Conservation (phyloP, 1,140 invertebrate genomes). For the Cardiocondyla obscurior region DNA sequence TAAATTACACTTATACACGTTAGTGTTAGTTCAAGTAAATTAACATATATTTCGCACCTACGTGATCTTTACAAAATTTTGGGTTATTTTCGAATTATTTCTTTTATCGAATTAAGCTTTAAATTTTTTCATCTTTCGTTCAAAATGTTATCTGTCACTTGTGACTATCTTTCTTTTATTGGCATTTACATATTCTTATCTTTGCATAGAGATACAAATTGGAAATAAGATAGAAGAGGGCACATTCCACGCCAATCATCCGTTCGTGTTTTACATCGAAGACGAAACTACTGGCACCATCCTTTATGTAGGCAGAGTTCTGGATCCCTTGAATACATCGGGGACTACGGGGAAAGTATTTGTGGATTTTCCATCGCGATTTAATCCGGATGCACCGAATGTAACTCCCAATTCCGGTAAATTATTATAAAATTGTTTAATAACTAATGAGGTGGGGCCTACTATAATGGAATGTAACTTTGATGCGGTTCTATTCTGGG, state of each 20-base stretch:
- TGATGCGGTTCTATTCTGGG: not conserved
- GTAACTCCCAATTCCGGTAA: conserved; percentile 38
- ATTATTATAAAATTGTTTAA: conserved; percentile 22
- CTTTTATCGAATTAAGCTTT: not conserved
- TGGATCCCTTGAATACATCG: conserved; percentile 83
- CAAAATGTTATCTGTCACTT: too few species aligned
- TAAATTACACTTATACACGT: too few species aligned
- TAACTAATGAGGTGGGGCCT: conserved; percentile 4
- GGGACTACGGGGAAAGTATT: conserved; percentile 32
- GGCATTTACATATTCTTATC: not conserved
- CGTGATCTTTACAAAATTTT: not conserved
- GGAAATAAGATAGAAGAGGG: conserved; percentile 89
- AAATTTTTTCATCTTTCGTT: too few species aligned
- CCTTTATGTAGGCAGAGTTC: conserved; percentile 89
- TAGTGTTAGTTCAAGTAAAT: too few species aligned
- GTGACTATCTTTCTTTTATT: not conserved
- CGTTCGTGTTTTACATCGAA: conserved; percentile 92
- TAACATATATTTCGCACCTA: not conserved
- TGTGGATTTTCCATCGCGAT: conserved; percentile 1
- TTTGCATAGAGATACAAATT: conserved; percentile 86
- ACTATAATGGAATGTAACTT: not conserved
- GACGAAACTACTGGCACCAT: conserved; percentile 89
- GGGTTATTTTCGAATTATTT: not conserved
- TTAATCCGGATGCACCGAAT: not conserved
- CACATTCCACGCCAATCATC: conserved; percentile 88